A percentile compares a stretch with the other conserved stretches of the same genome.
Evolutionary conservation across 2,888 invertebrate species (phyloP).

Genomic region (Cosmia pyralina): DNA sequence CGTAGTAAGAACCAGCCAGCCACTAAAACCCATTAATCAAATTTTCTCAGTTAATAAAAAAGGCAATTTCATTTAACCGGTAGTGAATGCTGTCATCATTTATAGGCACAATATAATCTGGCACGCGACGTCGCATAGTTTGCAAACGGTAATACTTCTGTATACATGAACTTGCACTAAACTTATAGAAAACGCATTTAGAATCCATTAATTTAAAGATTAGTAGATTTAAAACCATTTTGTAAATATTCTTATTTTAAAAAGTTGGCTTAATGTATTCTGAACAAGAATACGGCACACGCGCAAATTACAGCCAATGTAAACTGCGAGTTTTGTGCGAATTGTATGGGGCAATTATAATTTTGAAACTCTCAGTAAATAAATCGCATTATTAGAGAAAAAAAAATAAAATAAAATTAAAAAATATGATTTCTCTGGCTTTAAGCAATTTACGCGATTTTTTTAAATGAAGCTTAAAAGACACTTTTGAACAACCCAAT

Average conservation of each 20-base stretch:
- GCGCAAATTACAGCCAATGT: not conserved
- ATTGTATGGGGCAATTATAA: constrained; percentile 7
- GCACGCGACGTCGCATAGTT: constrained; percentile 50
- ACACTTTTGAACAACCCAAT: too few species aligned
- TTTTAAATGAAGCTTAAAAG: too few species aligned
- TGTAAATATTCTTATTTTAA: not conserved
- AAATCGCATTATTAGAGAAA: too few species aligned
- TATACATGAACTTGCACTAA: constrained; percentile 19
- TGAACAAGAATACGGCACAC: not conserved
- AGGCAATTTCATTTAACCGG: constrained; percentile 38
- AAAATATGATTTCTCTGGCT: too few species aligned
- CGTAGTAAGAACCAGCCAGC: constrained; percentile 25
- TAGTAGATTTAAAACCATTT: not conserved
- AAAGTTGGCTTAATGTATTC: not conserved
- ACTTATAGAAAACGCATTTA: constrained; percentile 4
- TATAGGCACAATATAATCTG: constrained; percentile 16
- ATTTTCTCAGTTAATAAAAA: constrained; percentile 29
- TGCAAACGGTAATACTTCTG: constrained; percentile 5
- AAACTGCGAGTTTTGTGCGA: not conserved
- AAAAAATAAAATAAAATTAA: too few species aligned
- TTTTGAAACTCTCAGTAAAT: constrained; percentile 19
- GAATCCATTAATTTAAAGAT: constrained; percentile 1
- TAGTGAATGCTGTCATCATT: constrained; percentile 41
- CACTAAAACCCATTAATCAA: constrained; percentile 25
- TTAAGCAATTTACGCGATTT: too few species aligned